Base-by-base conservation (phyloP, 2,888 invertebrate genomes). In the Troilus luridus region DNA sequence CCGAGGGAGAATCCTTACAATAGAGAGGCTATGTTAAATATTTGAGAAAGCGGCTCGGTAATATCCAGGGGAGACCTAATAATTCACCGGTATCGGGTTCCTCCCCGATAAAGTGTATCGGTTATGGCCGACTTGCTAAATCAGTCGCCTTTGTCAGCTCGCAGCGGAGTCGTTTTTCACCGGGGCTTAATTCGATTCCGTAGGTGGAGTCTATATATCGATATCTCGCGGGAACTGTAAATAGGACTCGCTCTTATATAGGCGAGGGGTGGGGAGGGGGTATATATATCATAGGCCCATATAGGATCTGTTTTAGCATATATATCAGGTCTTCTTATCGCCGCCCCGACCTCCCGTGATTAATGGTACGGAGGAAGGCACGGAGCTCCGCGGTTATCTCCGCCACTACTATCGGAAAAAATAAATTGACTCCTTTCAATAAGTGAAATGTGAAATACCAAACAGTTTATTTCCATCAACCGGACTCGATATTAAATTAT, bases 191-290 rank as follows among this genome's bases (percentile, higher is more conserved):
- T 85, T 85, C 56, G 56, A 85, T 85, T 85, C 85, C 14, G 85
- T 54, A 85, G 85, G 85, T 85, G 27, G 85, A 85, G 85, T 85
- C 85, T 14, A 85, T 85, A 85, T 56, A 85, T 85, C 54, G 85
- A 85, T 85, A 85, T 58, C 85, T 85, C 85, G n/a, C 56, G 85
- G 85, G 85, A 85, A 58, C 56, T 54, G 85, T 85, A 85, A 85
- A 85, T 85, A 85, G 85, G 41, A 77, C 27, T 41, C 17, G 72
- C 27, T 77, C 72, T 77, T 77, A 77, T 77, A 77, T 77, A 77
- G 17, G 41, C 7, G 9, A 19, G 3, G 19, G 1, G 14, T 8
- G 8, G 41, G 19, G 17, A 27, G 19, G 10, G 64, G 72, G 72
- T 1, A 41, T 77, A 77, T 77, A 77, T 77, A 77, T 77, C 72